phyloP scores from a whole-genome alignment of 2,113 vertebrate species.

The Daphoenositta chrysoptera region DNA sequence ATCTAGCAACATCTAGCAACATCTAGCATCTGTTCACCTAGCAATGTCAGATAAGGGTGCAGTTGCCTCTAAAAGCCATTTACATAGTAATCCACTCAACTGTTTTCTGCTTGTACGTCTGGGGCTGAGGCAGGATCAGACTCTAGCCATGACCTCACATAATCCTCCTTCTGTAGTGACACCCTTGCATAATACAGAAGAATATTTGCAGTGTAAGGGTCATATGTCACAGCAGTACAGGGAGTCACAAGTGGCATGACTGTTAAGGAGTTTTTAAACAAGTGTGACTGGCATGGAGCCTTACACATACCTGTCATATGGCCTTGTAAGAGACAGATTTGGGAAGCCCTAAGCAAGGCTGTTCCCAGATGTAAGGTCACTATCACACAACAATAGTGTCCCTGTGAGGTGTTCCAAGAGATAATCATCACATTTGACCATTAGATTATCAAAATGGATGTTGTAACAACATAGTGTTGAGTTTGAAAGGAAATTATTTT shows the following conservation, averaged over 20 bases:
- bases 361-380: constrained; percentile 23
- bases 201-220: background rate
- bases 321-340: background rate
- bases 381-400: background rate
- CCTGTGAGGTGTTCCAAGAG: background rate
- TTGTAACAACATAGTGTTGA: constrained; percentile 19
- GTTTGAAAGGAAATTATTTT: constrained; percentile 42
- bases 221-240: background rate
- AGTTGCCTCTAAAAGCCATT: constrained; percentile 47
- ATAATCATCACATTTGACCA: background rate
- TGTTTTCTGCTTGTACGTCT: constrained; percentile 34
- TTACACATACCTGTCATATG: background rate
- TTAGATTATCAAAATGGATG: constrained; percentile 13
- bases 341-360: background rate
- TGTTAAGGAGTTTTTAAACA: constrained; percentile 6
- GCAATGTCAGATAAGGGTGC: constrained; percentile 12
- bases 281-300: background rate
- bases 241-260: constrained; percentile 13
- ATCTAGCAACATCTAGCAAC: constrained; percentile 9
- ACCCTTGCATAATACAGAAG: constrained; percentile 28
- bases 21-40: background rate
- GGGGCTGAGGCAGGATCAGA: constrained; percentile 37
- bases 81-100: constrained; percentile 49
- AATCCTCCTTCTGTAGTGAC: constrained; percentile 40
- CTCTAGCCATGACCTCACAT: background rate